Evolutionary conservation across 2,797 vertebrate species (phyloP).

Genomic region (Hemibagrus guttatus): DNA sequence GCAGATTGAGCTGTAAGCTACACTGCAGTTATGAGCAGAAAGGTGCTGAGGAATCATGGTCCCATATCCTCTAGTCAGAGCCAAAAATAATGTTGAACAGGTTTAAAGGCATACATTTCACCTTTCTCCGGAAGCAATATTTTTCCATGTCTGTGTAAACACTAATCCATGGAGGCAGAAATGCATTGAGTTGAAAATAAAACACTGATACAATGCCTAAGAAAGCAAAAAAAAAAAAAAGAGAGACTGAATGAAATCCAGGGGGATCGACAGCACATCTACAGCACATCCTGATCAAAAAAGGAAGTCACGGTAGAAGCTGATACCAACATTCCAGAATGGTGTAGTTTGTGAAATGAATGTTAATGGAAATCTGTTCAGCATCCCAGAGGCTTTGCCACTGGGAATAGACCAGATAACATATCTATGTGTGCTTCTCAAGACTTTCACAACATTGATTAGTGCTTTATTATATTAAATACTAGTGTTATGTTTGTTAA

Average conservation of each 20-base stretch:
- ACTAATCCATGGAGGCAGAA: slow-evolving; percentile 19
- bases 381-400: slow-evolving; percentile 34
- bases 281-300: slow-evolving; percentile 5
- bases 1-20: slow-evolving; percentile 12
- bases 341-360: slow-evolving; percentile 35
- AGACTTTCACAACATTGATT: slow-evolving; percentile 24
- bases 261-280: background rate
- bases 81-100: slow-evolving; percentile 11
- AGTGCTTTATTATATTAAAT: slow-evolving; percentile 18
- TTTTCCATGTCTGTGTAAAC: slow-evolving; percentile 39
- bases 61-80: background rate
- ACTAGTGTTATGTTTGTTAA: slow-evolving; percentile 12
- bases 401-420: slow-evolving; percentile 7
- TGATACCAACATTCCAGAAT: slow-evolving; percentile 25
- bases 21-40: slow-evolving; percentile 17
- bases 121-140: slow-evolving; percentile 39
- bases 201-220: background rate
- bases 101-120: slow-evolving; percentile 26
- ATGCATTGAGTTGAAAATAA: slow-evolving; percentile 25
- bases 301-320: background rate
- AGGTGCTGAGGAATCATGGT: slow-evolving; percentile 11
- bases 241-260: background rate
- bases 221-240: background rate
- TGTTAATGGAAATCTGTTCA: slow-evolving; percentile 40
- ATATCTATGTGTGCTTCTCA: slow-evolving; percentile 15